Conservation (phyloP, 2,113 vertebrate species). For the Tetrao urogallus region DNA sequence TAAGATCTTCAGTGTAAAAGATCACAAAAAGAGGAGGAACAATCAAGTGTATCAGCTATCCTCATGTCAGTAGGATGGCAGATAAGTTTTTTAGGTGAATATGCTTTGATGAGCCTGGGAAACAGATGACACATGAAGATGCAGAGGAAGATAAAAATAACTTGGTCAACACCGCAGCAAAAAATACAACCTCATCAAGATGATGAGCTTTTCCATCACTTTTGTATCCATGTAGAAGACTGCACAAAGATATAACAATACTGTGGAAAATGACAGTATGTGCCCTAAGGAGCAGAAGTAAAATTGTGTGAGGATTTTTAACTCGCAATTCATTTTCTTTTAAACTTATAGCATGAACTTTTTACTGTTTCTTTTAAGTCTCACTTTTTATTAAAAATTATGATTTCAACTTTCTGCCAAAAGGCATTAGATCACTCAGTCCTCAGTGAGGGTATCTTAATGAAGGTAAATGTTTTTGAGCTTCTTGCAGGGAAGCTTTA, state of each 20-base stretch:
- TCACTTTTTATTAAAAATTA: not conserved
- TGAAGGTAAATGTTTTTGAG: not conserved
- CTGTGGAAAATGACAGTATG: not conserved
- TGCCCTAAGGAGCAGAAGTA: not conserved
- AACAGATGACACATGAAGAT: not conserved
- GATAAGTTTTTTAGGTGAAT: constrained; percentile 32
- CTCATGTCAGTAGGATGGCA: not conserved
- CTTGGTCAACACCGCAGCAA: constrained; percentile 3
- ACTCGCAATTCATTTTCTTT: not conserved
- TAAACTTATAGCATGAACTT: not conserved
- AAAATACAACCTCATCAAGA: constrained; percentile 26
- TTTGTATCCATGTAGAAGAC: not conserved
- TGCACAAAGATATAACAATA: not conserved
- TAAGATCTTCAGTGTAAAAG: not conserved
- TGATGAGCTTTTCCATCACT: not conserved
- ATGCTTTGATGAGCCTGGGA: not conserved
- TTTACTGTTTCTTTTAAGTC: not conserved
- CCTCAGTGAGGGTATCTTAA: not conserved
- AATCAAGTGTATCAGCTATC: not conserved
- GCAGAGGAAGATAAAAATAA: constrained; percentile 27
- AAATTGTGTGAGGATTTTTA: not conserved
- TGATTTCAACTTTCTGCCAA: not conserved
- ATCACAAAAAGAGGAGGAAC: not conserved
- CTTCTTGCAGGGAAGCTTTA: not conserved
- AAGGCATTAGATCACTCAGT: not conserved